These are phyloP conservation scores for Pentalonia nigronervosa DNA, from an alignment of 1,140 invertebrate genomes.

Conservation along the genomic window DNA sequence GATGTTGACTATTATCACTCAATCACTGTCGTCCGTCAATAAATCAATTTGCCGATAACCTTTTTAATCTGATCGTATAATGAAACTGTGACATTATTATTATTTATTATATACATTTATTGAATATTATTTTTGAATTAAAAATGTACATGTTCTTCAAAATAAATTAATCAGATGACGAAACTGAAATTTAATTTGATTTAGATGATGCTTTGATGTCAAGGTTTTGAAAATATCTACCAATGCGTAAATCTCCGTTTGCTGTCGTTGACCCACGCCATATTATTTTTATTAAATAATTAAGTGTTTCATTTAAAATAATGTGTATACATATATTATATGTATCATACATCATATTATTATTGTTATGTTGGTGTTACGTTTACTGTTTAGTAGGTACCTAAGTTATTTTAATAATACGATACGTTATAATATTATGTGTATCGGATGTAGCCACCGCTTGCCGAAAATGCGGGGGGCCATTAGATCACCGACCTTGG, in stretches of 20 bases:
- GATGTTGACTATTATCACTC: background rate
- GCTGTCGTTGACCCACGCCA: background rate
- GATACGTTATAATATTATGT: background rate
- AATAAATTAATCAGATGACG: background rate
- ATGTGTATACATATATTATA: background rate
- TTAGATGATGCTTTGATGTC: constrained; percentile 16
- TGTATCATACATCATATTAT: background rate
- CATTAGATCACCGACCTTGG: constrained; percentile 44
- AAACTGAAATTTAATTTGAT: constrained; percentile 7
- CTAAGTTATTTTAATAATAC: background rate
- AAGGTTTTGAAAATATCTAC: background rate
- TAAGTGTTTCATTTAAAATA: background rate
- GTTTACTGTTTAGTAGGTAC: background rate
- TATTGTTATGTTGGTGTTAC: background rate
- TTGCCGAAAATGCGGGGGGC: constrained; percentile 24
- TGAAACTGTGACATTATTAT: background rate
- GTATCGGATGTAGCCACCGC: background rate
- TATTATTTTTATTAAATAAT: background rate
- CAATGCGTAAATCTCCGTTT: background rate
- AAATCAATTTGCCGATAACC: background rate
- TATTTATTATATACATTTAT: background rate
- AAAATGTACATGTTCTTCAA: background rate
- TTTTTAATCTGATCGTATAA: background rate
- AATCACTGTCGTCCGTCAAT: background rate
- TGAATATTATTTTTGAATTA: background rate